Evolutionary conservation across 1,140 invertebrate genomes (phyloP), one percentile per base, ranked within the genome.

Genomic region (Potamilus streckersoni): DNA sequence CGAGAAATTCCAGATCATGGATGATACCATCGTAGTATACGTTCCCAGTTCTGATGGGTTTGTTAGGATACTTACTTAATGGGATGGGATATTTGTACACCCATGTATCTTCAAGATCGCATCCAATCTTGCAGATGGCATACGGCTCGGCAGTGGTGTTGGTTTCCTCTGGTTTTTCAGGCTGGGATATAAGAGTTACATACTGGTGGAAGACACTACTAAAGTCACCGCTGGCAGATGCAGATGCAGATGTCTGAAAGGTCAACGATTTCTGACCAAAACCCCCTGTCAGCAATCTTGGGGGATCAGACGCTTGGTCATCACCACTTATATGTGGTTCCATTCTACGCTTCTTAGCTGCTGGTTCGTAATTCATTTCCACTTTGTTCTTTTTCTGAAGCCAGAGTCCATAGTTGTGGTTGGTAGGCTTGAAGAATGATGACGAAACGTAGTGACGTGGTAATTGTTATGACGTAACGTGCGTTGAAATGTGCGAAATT

Each of bases 31-130:
- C 84, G 68, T 83, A 83, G 55, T 71, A 74, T 20, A 76, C 69
- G 67, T 85, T 83, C 63, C 83, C 83, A 60, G 83, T 83, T 56
- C 76, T 74, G 64, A 83, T 82, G 14, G 76, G 69, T 31, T 80
- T 79, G 66, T 75, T 78, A 55, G 80, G 79, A 61, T 71, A 79
- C 23, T 76, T 80, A 65, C 82, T 81, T 16, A 85, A 72, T 16
- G 83, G 83, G 8, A 83, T 62, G 2, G 82, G 82, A 57, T 82
- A 85, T 71, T 78, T 82, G 58, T 81, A 71, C 12, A 72, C 71
- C 83, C 83, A 85, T 19, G 81, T 73, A 60, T 85, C 83, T 2
- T 80, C 80, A 58, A 83, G 72, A 8, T 82, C 82, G 62, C 83
- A 85, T 16, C 60, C 20, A 64, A 80, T 69, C 16, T 75, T 70